phyloP scores from a whole-genome alignment of 2,888 invertebrate genomes.

The Caenorhabditis sp. region DNA sequence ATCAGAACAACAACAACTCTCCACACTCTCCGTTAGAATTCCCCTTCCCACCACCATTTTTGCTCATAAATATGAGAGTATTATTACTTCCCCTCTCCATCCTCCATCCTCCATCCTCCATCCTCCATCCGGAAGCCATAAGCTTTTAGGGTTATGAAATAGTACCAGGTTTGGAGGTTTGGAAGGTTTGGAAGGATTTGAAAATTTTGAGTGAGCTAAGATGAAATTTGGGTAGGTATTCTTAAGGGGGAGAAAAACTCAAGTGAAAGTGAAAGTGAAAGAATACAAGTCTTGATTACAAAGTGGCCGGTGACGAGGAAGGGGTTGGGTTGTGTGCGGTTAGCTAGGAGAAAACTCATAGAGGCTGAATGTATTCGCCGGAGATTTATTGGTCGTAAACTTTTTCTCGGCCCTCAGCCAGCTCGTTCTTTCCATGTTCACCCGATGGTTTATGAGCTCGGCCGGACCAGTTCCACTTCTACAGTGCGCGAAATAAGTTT shows the following conservation, averaged over 20 bases:
- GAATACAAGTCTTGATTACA: slow-evolving; percentile 25
- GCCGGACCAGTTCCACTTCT: too few species aligned
- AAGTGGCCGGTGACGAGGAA: too few species aligned
- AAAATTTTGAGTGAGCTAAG: background rate
- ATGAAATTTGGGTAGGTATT: background rate
- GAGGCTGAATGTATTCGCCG: slow-evolving; percentile 43
- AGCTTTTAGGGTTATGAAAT: slow-evolving; percentile 1
- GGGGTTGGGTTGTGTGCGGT: slow-evolving; percentile 9
- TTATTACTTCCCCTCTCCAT: too few species aligned
- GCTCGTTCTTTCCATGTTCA: slow-evolving; percentile 25
- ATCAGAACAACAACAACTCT: too few species aligned
- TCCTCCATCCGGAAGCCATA: background rate
- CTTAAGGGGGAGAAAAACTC: background rate
- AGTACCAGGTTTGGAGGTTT: too few species aligned
- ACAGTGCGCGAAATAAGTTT: too few species aligned
- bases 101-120: too few species aligned
- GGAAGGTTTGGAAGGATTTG: too few species aligned
- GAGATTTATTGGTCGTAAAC: slow-evolving; percentile 55
- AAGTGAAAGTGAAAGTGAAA: background rate
- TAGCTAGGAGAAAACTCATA: slow-evolving; percentile 32
- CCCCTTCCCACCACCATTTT: too few species aligned
- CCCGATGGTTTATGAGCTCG: too few species aligned
- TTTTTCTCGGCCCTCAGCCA: slow-evolving; percentile 2
- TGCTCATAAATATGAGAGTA: too few species aligned
- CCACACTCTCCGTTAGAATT: too few species aligned